These are phyloP conservation scores for Chionis minor DNA, from an alignment of 2,113 vertebrate genomes.

Conservation along the genomic window DNA sequence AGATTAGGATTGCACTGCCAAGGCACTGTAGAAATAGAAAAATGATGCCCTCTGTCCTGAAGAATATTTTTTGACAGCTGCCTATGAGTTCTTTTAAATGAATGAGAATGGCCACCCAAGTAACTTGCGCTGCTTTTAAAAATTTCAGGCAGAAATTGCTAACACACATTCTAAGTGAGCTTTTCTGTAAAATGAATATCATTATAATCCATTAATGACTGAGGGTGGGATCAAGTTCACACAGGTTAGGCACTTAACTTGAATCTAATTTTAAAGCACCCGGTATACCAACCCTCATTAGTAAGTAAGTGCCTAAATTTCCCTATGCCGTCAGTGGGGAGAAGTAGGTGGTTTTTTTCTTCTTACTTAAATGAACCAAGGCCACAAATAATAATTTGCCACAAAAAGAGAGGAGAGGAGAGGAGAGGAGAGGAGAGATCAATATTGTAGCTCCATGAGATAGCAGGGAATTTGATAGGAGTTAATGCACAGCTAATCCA, in stretches of 20 bases:
- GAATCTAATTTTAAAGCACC: not conserved
- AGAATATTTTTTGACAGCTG: constrained; percentile 15
- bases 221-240: constrained; percentile 13
- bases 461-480: not conserved
- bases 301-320: not conserved
- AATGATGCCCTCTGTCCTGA: not conserved
- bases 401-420: not conserved
- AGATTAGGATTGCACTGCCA: not conserved
- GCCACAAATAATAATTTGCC: constrained; percentile 7
- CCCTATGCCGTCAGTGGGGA: not conserved
- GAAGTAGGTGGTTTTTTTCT: not conserved
- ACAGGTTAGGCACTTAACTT: constrained; percentile 34
- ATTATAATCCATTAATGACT: constrained; percentile 29
- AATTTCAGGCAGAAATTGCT: constrained; percentile 19
- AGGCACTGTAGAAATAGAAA: not conserved
- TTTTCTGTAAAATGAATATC: not conserved
- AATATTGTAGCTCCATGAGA: not conserved
- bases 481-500: not conserved
- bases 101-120: not conserved
- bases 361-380: not conserved
- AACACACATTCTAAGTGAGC: not conserved
- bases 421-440: not conserved
- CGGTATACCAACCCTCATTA: not conserved
- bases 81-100: not conserved
- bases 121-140: not conserved